A percentile compares a stretch with the other conserved stretches of the same genome.
These are phyloP conservation scores for Dryoscopus gambensis DNA, from an alignment of 2,113 vertebrate species.

Conservation along the genomic window DNA sequence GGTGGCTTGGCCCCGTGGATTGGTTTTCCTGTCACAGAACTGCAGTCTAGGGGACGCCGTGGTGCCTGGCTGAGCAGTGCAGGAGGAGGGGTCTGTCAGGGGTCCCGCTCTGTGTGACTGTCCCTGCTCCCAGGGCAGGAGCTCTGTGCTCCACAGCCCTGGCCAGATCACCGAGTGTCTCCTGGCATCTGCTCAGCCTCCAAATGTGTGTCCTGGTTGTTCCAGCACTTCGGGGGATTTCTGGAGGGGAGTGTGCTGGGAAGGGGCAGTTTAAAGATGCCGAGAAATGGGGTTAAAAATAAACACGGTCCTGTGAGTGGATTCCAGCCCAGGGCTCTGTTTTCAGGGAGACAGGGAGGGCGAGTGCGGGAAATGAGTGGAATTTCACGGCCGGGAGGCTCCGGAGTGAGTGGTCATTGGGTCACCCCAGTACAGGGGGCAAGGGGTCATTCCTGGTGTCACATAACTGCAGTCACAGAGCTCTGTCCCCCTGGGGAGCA, in stretches of 20 bases:
- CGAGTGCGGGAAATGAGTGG: background rate
- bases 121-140: background rate
- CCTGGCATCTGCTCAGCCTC: background rate
- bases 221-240: background rate
- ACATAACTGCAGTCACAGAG: background rate
- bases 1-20: background rate
- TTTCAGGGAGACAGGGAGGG: background rate
- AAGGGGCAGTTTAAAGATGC: background rate
- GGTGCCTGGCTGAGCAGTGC: background rate
- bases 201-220: background rate
- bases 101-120: background rate
- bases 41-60: fast-evolving
- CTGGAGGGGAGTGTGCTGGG: background rate
- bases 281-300: conserved; percentile 23
- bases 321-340: background rate
- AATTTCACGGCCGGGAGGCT: background rate
- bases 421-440: background rate
- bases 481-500: background rate
- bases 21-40: background rate
- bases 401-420: background rate
- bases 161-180: background rate
- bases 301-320: background rate
- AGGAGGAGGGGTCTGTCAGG: background rate
- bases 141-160: background rate
- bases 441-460: background rate